Evolutionary conservation across 2,113 vertebrate species (phyloP), one percentile per base, ranked within the genome.

Genomic region (Tachysurus fulvidraco): DNA sequence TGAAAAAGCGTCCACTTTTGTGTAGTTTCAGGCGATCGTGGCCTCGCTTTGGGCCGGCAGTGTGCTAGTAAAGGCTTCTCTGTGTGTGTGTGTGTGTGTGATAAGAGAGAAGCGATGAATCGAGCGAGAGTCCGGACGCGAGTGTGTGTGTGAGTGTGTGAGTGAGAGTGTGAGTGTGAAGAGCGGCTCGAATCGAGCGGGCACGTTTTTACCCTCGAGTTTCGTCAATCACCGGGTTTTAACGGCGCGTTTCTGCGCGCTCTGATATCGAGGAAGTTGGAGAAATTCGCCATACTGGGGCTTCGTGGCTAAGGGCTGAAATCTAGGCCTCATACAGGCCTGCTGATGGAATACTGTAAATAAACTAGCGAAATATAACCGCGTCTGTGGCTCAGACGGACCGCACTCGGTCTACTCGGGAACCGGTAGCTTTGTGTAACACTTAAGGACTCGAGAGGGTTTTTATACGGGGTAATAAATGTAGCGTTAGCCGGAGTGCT

Each of bases 151-250:
- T 93, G 94, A 95, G 96, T 52, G 76, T n/a, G 65, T 30, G 82
- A 3, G 85, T 93, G 65, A 52, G 82, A 3, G 85, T 93, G 92
- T 89, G 95, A 92, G 94, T 95, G 94, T 94, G 96, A 17, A 73
- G 41, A 96, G 96, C 95, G 96, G 95, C 96, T 99, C 96, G 95
- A 97, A 98, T 97, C 97, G 96, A 97, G 97, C 97, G 95, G 96
- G 97, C 97, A 96, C 96, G 95, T 96, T 96, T 96, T 98, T 96
- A 97, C 95, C 96, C 94, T 94, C 92, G 92, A 92, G 94, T 30
- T 19, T 14, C 5, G 52, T 92, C 95, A 91, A 90, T 67, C 69
- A 10, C 54, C 85, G 94, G 93, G 90, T 90, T 88, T 92, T 93
- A 92, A 87, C 90, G 89, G 92, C 87, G 73, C 62, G 3, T 6